Conservation (phyloP, 92 coral and sea anemone species). For the Epizoanthus scotinus region DNA sequence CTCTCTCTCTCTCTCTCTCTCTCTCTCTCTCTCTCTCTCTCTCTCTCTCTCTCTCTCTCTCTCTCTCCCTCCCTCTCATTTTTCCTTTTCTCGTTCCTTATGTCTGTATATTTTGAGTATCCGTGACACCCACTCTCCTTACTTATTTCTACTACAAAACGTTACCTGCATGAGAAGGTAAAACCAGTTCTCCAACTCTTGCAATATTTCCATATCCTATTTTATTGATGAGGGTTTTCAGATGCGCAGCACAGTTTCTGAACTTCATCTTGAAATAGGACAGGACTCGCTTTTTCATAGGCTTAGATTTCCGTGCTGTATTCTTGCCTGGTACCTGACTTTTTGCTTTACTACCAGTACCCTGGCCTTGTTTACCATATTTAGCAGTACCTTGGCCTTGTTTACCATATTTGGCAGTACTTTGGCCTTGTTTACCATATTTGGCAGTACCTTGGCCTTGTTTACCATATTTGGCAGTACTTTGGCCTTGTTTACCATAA, state of each 20-base stretch:
- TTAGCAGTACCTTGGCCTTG: neutral
- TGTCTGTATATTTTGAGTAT: neutral
- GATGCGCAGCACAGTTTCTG: slow-evolving; percentile 14
- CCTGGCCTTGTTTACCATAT: slow-evolving; percentile 3
- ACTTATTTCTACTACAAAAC: no score
- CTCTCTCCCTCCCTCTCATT: neutral
- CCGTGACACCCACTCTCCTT: neutral
- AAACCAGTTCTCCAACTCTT: slow-evolving; percentile 29
- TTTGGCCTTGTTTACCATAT: slow-evolving; percentile 3
- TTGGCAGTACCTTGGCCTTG: neutral
- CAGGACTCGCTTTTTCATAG: slow-evolving; percentile 17
- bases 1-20: no score
- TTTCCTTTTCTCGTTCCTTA: no score
- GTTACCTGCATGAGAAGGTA: slow-evolving; percentile 13
- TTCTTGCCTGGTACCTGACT: neutral
- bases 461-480: no score
- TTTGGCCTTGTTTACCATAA: slow-evolving; percentile 6
- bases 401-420: neutral
- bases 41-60: no score
- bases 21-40: no score
- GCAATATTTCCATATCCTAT: slow-evolving; percentile 36
- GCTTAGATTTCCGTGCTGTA: slow-evolving; percentile 2
- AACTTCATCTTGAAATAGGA: slow-evolving; percentile 32
- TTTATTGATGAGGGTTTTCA: slow-evolving; percentile 5
- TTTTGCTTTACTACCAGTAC: neutral